Percentiles rank a stretch among this genome's conserved stretches.
Evolutionary conservation across 2,888 invertebrate species (phyloP).

Genomic region (Scrobipalpa atriplicella): DNA sequence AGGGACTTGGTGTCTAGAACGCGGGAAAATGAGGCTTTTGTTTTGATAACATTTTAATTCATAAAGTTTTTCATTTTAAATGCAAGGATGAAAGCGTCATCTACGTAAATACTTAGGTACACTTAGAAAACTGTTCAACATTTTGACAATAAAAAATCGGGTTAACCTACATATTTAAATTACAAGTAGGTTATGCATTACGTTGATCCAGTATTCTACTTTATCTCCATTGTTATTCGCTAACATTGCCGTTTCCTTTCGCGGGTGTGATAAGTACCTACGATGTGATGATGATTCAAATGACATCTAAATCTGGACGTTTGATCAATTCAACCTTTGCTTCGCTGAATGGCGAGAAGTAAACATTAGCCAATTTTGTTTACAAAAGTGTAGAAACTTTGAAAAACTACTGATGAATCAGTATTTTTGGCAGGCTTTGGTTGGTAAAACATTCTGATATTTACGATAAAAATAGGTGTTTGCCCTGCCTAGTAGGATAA

Average conservation of each 20-base stretch:
- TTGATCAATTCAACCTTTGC: conserved; percentile 16
- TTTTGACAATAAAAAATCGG: not conserved
- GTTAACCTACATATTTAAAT: not conserved
- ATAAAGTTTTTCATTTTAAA: not conserved
- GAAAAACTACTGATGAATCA: not conserved
- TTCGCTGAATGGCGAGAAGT: not conserved
- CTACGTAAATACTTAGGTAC: not conserved
- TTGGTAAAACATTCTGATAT: no score
- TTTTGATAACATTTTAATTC: conserved; percentile 1
- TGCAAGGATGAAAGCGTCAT: not conserved
- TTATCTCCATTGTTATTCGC: not conserved
- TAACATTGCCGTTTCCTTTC: not conserved
- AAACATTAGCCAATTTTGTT: not conserved
- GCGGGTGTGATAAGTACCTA: conserved; percentile 8
- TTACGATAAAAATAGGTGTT: not conserved
- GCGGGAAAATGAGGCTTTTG: conserved; percentile 4
- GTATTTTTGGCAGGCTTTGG: no score
- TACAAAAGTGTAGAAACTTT: not conserved
- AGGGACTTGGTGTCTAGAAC: conserved; percentile 11
- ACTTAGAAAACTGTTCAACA: not conserved
- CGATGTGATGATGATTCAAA: conserved; percentile 9
- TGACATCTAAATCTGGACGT: conserved; percentile 14
- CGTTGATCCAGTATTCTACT: conserved; percentile 2
- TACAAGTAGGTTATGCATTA: not conserved
- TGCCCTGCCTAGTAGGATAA: not conserved